Evolutionary conservation across 2,888 invertebrate genomes (phyloP), one percentile per base, ranked within the genome.

Genomic region (Theretra japonica): DNA sequence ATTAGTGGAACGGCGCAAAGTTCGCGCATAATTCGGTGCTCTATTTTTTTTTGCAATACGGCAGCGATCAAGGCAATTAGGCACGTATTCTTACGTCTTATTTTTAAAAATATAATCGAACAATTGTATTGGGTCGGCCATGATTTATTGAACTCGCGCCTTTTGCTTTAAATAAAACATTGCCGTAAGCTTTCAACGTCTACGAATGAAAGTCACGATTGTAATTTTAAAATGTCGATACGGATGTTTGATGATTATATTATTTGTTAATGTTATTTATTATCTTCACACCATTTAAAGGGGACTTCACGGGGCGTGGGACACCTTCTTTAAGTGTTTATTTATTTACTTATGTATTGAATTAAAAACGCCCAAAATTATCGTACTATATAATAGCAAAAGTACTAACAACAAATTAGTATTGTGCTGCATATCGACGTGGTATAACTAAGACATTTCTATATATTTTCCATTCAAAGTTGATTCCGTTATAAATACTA

Each of bases 161-260:
- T 90, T 71, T 86, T 81, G 80, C 85, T 88, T 90, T 91, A 91
- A 92, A 93, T 92, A 90, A 90, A 88, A 90, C 91, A 92, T 91
- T 83, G 93, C 93, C 92, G 88, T 92, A 84, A 94, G 93, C 92
- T 93, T 92, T 92, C 92, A 88, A 86, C 89, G 85, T 88, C 88
- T 89, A 88, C 87, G 89, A 88, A 89, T 87, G 88, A 88, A 85
- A 93, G 94, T 94, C 94, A 94, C 94, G 93, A 94, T 86, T 90
- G 92, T 90, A 93, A 94, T 93, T 93, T 93, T 90, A 90, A 91
- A 91, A 89, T 81, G 84, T 90, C 88, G 89, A 90, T 90, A 88
- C 85, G 89, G 85, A 80, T 87, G 86, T 89, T 89, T 88, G 87
- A 88, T 86, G 87, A 88, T 87, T 88, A 86, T 89, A 88, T 90